Conservation (phyloP, 2,113 vertebrate species). For the Percopsis transmontana region DNA sequence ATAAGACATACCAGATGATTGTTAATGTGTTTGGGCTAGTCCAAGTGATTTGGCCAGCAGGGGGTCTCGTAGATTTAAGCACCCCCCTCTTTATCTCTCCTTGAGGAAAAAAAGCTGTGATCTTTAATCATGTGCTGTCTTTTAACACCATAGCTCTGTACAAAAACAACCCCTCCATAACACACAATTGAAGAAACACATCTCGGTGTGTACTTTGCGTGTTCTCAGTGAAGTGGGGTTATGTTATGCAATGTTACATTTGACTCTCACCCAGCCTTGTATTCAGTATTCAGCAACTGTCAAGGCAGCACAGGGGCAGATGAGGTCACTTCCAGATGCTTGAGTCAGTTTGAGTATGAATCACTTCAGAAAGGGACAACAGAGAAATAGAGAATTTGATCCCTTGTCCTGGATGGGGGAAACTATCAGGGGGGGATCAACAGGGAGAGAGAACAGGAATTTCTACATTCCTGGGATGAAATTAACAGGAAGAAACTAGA, state of each 20-base stretch:
- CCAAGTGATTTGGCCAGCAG: slow-evolving; percentile 28
- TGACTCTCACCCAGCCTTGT: no score
- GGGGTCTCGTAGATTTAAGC: slow-evolving; percentile 32
- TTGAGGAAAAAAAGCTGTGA: neutral
- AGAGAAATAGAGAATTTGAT: neutral
- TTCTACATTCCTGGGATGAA: slow-evolving; percentile 26
- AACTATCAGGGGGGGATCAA: neutral
- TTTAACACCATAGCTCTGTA: neutral
- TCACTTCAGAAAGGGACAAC: neutral
- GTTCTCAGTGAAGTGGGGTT: no score
- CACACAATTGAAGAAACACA: no score
- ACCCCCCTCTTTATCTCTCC: slow-evolving; percentile 1
- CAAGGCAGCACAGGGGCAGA: no score
- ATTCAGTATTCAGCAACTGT: no score
- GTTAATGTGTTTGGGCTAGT: slow-evolving; percentile 37
- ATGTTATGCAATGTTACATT: no score
- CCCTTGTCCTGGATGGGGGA: no score
- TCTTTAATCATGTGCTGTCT: neutral
- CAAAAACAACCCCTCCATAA: no score
- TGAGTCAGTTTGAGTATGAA: no score
- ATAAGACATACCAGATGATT: slow-evolving; percentile 1
- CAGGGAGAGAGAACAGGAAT: neutral
- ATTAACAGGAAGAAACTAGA: slow-evolving; percentile 17
- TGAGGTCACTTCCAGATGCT: no score
- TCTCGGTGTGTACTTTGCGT: no score